Conservation (phyloP, 2,113 vertebrate genomes). For the Eleginops maclovinus region DNA sequence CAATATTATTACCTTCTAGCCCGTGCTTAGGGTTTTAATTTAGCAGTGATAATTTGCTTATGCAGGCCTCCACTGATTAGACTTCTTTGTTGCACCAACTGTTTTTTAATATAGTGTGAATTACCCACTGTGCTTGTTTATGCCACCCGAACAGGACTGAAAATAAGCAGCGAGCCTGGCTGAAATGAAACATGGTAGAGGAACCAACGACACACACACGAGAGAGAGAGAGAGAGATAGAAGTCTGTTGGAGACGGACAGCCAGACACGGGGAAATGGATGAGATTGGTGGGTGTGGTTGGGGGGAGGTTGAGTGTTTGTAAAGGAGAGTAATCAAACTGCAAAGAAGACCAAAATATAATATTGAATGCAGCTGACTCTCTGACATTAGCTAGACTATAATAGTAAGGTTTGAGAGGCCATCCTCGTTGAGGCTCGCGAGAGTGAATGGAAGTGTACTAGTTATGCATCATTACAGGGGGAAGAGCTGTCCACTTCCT, state of each 20-base stretch:
- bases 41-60: constrained; percentile 98
- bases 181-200: constrained; percentile 87
- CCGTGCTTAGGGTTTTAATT: constrained; percentile 90
- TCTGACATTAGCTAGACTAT: constrained; percentile 91
- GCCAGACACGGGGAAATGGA: constrained; percentile 74
- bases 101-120: constrained; percentile 96
- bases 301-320: constrained; percentile 62
- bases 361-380: constrained; percentile 88
- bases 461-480: constrained; percentile 86
- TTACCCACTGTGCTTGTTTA: constrained; percentile 98
- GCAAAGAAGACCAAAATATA: constrained; percentile 74
- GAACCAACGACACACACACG: constrained; percentile 73
- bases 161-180: constrained; percentile 88
- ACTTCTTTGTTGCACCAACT: constrained; percentile 93
- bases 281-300: constrained; percentile 55
- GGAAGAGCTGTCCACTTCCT: constrained; percentile 78
- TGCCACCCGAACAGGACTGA: constrained; percentile 90
- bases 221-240: constrained; percentile 7
- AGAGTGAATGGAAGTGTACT: constrained; percentile 88
- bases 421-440: constrained; percentile 85
- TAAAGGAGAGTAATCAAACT: constrained; percentile 70
- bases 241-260: constrained; percentile 67
- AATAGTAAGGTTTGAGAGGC: constrained; percentile 90
- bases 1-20: constrained; percentile 78
- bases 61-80: constrained; percentile 93